Conservation (phyloP, 23 tunicate genomes). For the Trididemnum clinides region DNA sequence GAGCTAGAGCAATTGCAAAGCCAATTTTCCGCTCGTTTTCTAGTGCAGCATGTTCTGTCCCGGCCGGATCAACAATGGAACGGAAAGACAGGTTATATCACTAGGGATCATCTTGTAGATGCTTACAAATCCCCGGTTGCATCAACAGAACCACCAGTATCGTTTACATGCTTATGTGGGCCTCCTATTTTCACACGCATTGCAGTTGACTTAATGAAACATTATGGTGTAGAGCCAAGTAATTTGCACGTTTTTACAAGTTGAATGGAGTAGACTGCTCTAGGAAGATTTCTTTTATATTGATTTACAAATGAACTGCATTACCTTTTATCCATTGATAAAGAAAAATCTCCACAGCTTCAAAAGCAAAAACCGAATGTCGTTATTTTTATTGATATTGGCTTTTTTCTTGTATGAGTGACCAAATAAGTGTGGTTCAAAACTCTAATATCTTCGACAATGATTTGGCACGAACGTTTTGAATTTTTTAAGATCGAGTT, state of each 20-base stretch:
- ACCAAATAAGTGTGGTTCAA: too few species aligned
- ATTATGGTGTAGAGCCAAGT: not conserved
- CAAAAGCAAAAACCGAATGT: too few species aligned
- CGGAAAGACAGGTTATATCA: slow-evolving; percentile 61
- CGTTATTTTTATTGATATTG: too few species aligned
- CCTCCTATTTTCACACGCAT: not conserved
- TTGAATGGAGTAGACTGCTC: too few species aligned
- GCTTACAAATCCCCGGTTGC: not conserved
- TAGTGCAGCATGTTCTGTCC: slow-evolving; percentile 56
- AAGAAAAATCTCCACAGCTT: too few species aligned
- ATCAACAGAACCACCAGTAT: not conserved
- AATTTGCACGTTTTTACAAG: slow-evolving; percentile 6
- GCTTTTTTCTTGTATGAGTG: too few species aligned
- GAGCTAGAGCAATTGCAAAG: slow-evolving; percentile 37
- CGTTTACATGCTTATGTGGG: slow-evolving; percentile 32
- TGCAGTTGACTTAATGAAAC: not conserved
- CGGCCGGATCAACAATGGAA: slow-evolving; percentile 57
- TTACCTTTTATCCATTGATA: too few species aligned
- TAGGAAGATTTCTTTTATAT: too few species aligned
- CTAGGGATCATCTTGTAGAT: not conserved
- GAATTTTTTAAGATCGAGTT: too few species aligned
- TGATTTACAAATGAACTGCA: too few species aligned
- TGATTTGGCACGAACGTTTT: too few species aligned
- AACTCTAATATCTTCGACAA: too few species aligned
- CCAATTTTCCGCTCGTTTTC: slow-evolving; percentile 32